These are phyloP conservation scores for Triplophysa siluroides DNA, from an alignment of 2,113 vertebrate genomes.

Conservation along the genomic window DNA sequence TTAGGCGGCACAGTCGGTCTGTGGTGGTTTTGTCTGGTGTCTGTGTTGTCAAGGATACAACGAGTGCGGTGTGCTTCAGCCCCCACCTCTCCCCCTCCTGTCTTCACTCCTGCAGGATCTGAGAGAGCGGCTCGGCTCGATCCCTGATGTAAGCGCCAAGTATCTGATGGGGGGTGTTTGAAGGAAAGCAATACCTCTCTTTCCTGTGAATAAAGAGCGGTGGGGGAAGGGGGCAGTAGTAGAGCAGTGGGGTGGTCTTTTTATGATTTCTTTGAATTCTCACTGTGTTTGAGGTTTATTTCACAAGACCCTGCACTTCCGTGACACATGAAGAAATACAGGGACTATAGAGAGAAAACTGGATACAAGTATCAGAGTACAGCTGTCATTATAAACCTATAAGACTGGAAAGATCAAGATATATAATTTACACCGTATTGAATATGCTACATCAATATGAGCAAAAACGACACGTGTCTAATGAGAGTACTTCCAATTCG, in stretches of 20 bases:
- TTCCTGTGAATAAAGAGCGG: conserved; percentile 62
- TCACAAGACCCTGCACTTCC: background rate
- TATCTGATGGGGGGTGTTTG: conserved; percentile 48
- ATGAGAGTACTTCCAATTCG: background rate
- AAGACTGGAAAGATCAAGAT: background rate
- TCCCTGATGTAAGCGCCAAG: conserved; percentile 66
- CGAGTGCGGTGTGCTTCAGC: conserved; percentile 43
- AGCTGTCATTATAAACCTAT: background rate
- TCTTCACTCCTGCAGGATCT: conserved; percentile 69
- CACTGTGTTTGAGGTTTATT: conserved; percentile 39
- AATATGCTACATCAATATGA: too few relatives aligned
- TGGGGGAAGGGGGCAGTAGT: conserved; percentile 54
- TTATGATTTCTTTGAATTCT: conserved; percentile 41
- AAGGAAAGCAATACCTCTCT: conserved; percentile 66
- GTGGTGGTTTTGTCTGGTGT: conserved; percentile 64
- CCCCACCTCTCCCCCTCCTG: conserved; percentile 49
- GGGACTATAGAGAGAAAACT: background rate
- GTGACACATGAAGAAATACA: conserved; percentile 1
- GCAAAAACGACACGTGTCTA: background rate
- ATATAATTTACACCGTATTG: background rate
- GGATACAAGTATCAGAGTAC: background rate
- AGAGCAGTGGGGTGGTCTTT: conserved; percentile 54
- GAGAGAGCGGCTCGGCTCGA: conserved; percentile 70
- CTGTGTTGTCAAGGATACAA: conserved; percentile 63
- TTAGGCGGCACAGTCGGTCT: conserved; percentile 42